phyloP scores from a whole-genome alignment of 2,888 invertebrate genomes.

The Amblyteles armatorius region DNA sequence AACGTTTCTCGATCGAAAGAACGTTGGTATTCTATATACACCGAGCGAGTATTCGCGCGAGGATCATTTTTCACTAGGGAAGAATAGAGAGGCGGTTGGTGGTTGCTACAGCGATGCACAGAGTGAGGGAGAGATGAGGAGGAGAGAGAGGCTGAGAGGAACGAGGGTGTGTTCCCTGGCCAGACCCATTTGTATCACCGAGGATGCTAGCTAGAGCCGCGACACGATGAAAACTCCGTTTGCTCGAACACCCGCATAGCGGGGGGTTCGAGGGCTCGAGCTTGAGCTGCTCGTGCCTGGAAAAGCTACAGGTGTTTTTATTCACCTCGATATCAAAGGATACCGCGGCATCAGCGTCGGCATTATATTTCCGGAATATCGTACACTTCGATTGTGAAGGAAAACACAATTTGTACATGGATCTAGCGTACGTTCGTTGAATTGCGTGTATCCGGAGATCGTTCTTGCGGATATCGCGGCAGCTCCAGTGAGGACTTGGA shows the following conservation, averaged over 20 bases:
- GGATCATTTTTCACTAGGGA: conserved; percentile 51
- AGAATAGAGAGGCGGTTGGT: conserved; percentile 24
- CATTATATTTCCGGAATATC: conserved; percentile 13
- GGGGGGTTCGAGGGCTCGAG: conserved; percentile 11
- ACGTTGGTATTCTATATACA: conserved; percentile 14
- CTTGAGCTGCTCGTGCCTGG: conserved; percentile 29
- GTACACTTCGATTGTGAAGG: neutral
- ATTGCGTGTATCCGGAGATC: neutral
- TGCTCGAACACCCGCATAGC: conserved; percentile 31
- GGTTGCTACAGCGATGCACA: conserved; percentile 14
- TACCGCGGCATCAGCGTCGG: conserved; percentile 19
- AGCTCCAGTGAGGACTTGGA: too few relatives aligned
- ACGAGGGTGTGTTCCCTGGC: conserved; percentile 11
- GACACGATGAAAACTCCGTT: conserved; percentile 27
- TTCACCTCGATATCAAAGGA: conserved; percentile 56
- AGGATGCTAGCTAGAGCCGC: conserved; percentile 19
- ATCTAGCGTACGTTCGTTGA: neutral
- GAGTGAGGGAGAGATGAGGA: neutral
- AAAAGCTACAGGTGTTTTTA: conserved; percentile 65
- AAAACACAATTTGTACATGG: neutral
- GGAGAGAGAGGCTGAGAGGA: conserved; percentile 3
- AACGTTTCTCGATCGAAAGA: conserved; percentile 45
- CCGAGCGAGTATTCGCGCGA: conserved; percentile 28
- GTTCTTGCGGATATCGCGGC: too few relatives aligned
- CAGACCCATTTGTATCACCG: conserved; percentile 53